Evolutionary conservation across 2,888 invertebrate species (phyloP).

Genomic region (Apotomis betuletana): DNA sequence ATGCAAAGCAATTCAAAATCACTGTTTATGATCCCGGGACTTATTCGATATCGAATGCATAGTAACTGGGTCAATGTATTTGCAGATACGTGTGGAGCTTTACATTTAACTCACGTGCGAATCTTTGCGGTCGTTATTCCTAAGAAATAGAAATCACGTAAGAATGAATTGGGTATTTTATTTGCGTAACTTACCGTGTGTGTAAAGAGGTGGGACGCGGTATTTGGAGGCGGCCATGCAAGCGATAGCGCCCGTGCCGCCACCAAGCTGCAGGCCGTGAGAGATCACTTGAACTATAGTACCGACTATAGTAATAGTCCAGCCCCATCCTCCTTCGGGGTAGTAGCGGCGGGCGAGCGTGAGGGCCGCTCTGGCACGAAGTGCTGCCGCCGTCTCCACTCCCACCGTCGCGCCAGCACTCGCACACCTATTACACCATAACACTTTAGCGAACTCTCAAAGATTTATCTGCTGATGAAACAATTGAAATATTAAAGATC

Average conservation of each 20-base stretch:
- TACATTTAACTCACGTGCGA: conserved; percentile 35
- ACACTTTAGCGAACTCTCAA: conserved; percentile 42
- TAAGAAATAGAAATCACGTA: conserved; percentile 25
- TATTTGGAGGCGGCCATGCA: conserved; percentile 85
- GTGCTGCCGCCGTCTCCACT: conserved; percentile 74
- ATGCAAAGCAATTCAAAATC: conserved; percentile 28
- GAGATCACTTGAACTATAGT: conserved; percentile 88
- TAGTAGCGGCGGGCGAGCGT: conserved; percentile 90
- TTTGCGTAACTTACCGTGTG: conserved; percentile 82
- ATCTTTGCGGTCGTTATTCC: conserved; percentile 32
- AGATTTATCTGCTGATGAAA: conserved; percentile 45
- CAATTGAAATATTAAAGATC: conserved; percentile 14
- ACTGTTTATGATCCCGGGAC: conserved; percentile 21
- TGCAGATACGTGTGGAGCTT: conserved; percentile 30
- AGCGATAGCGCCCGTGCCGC: conserved; percentile 86
- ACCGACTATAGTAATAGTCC: conserved; percentile 89
- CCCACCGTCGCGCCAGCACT: conserved; percentile 78
- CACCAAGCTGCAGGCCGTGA: conserved; percentile 89
- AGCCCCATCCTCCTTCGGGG: conserved; percentile 95
- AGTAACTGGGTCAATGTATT: conserved; percentile 35
- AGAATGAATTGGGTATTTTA: conserved; percentile 16
- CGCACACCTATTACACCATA: conserved; percentile 77
- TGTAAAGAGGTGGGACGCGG: conserved; percentile 84
- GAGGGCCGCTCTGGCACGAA: conserved; percentile 85
- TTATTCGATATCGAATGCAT: conserved; percentile 24